A percentile compares a stretch with the other conserved stretches of the same genome.
phyloP scores from a whole-genome alignment of 2,113 vertebrate species.

The Nasalis larvatus region DNA sequence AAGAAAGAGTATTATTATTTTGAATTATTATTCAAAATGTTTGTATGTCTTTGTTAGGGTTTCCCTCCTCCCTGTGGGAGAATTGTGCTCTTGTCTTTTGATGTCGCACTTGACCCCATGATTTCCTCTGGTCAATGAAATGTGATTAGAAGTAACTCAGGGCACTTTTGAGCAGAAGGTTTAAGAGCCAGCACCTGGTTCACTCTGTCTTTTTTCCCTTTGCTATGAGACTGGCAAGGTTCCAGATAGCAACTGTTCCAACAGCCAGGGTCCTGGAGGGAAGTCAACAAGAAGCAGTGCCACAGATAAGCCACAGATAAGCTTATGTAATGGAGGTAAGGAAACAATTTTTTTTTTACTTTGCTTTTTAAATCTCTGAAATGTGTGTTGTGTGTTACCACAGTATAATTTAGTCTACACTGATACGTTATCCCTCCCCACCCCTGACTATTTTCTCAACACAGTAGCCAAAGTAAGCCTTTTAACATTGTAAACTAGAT shows the following conservation, averaged over 20 bases:
- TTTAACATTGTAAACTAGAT: neutral
- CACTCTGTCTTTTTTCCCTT: neutral
- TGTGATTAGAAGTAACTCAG: neutral
- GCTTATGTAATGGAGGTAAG: neutral
- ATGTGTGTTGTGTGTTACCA: neutral
- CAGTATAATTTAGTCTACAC: neutral
- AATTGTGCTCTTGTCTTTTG: neutral
- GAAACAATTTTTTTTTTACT: neutral
- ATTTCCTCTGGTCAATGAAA: neutral
- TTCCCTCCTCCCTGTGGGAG: neutral
- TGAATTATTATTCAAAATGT: neutral
- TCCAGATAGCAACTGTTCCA: neutral
- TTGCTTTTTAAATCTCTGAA: neutral
- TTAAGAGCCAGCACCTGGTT: neutral
- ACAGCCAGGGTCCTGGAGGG: neutral
- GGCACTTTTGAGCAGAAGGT: neutral
- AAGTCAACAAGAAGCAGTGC: neutral
- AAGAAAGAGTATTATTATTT: neutral
- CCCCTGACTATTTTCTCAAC: neutral
- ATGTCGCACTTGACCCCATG: neutral
- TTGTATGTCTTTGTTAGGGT: neutral
- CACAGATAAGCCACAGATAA: neutral
- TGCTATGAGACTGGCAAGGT: neutral
- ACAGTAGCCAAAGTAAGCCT: neutral
- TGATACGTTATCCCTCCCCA: neutral